Base-by-base conservation (phyloP, 2,113 vertebrate genomes). In the Poeciliopsis turrubarensis region DNA sequence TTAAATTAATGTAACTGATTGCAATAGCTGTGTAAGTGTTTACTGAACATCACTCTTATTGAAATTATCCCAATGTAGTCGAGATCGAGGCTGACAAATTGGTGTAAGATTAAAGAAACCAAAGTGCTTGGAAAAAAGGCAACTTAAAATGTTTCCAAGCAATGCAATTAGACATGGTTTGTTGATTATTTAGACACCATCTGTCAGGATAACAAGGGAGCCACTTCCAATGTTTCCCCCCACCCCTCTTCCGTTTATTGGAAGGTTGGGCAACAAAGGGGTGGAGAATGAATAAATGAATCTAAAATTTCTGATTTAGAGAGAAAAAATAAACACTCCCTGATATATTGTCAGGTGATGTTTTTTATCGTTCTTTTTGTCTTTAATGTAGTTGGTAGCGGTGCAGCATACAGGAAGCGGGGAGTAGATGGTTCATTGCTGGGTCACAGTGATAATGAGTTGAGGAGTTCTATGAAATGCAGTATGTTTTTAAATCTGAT, bases 401-500 rank as follows among this genome's bases (percentile, higher is more conserved):
- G 12, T 79, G 65, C 68, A 37, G 79, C 1, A 8, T 12, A 66
- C 61, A 74, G 2, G 75, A 70, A 78, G 76, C 51, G 71, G 77
- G 2, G 62, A 60, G 79, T 8, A 61, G 31, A 69, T n/a, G 76
- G 78, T 82, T 90, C 78, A 87, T 69, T 65, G 5, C 61, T 61
- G 37, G 74, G 80, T 85, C 80, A 87, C 1, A 5, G 70, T 70
- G 72, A 75, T 81, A 81, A 83, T 80, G 65, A 81, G 73, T 73
- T 65, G 64, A 30, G 62, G 63, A 60, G 41, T 69, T 81, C 47
- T 86, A 34, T 70, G 72, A 86, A 84, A 87, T 73, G 31, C 39
- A 76, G 47, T 65, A 29, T 69, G 65, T 85, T 86, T 88, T 84
- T 86, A 84, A 85, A 82, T 32, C 73, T 54, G 72, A 84, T 90